Base-by-base conservation (phyloP, 2,888 invertebrate genomes). In the Balanococcus diminutus region DNA sequence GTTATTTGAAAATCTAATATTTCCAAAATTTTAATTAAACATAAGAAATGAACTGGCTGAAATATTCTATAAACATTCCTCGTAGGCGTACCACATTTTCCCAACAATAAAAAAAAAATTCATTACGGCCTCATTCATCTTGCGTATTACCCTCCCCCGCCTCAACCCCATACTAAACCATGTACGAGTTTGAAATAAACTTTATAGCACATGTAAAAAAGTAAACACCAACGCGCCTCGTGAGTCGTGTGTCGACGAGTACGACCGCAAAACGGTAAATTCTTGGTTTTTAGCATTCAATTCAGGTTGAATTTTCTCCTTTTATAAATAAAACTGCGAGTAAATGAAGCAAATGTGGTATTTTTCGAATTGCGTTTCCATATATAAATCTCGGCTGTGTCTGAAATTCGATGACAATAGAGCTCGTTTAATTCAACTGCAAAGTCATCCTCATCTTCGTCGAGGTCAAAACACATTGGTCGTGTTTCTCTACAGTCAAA, bases 321-420 rank as follows among this genome's bases (percentile, higher is more conserved):
- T 31, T 72, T 72, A 31, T 72, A 72, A 72, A 72, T 72, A 72
- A 72, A 72, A 72, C 72, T 16, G 72, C 31, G 28, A 32, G 31
- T 31, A 72, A 72, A 72, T 72, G 72, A 72, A 72, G 72, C 72
- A 72, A 72, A 32, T 72, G 72, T 72, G 72, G 72, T 72, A 32
- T 72, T 56, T 56, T 56, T 72, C 28, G 72, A 28, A 28, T 28
- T 11, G 28, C 72, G 19, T 56, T 31, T 72, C 72, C 31, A 31
- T 31, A 61, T 61, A 72, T 72, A 72, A 72, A 72, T 72, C 72
- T 56, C 56, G 56, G 6, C 19, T 56, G 11, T 56, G 22, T 22
- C 19, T 56, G 11, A 72, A 72, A 72, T 72, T 72, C 72, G 72
- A 72, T 31, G 72, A 72, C 72, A 72, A 72, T 72, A 72, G 72